These are phyloP conservation scores for Smittia aterrima DNA, from an alignment of 2,888 invertebrate genomes.

Conservation along the genomic window DNA sequence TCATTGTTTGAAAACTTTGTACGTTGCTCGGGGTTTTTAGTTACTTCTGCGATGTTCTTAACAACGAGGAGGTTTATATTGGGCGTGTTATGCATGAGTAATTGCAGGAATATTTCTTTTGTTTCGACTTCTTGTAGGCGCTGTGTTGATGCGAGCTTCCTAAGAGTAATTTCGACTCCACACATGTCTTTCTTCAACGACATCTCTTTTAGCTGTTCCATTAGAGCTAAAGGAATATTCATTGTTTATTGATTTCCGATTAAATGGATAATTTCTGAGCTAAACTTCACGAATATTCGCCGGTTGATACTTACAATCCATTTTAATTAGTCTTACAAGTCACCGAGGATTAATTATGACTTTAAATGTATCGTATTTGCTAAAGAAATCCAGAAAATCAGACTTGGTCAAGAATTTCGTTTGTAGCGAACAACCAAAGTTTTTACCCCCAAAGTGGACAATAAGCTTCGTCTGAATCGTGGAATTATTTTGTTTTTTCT, in stretches of 20 bases:
- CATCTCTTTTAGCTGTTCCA: not conserved
- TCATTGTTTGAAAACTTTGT: conserved; percentile 65
- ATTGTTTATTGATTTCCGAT: conserved; percentile 32
- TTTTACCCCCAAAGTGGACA: too few relatives aligned
- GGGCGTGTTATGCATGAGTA: conserved; percentile 53
- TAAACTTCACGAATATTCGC: not conserved
- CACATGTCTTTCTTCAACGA: not conserved
- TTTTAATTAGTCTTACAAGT: not conserved
- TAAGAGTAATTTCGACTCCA: not conserved
- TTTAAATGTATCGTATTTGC: too few relatives aligned
- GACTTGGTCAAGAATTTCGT: too few relatives aligned
- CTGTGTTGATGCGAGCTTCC: not conserved
- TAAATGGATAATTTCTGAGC: not conserved
- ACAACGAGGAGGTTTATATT: conserved; percentile 61
- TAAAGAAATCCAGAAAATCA: too few relatives aligned
- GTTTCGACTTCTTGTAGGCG: conserved; percentile 49
- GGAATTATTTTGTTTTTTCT: too few relatives aligned
- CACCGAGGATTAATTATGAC: too few relatives aligned
- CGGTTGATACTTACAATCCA: not conserved
- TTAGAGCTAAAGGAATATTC: not conserved
- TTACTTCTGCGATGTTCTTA: conserved; percentile 77
- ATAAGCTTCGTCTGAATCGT: too few relatives aligned
- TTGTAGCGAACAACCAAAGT: too few relatives aligned
- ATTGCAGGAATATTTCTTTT: conserved; percentile 49
- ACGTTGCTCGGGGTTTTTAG: conserved; percentile 74